phyloP scores from a whole-genome alignment of 2,888 invertebrate genomes.

The Cataglyphis altisquamis region DNA sequence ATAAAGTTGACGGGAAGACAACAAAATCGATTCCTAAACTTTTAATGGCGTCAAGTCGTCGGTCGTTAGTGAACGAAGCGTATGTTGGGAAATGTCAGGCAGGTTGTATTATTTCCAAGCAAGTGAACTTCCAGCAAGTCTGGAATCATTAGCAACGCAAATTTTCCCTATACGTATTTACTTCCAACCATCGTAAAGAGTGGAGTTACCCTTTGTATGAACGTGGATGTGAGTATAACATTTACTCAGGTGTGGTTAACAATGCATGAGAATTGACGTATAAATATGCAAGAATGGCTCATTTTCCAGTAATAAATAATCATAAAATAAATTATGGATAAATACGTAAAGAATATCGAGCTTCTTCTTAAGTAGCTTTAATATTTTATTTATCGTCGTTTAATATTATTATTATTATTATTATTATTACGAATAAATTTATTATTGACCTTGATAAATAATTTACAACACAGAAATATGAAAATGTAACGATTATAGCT shows the following conservation, averaged over 20 bases:
- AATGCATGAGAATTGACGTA: background rate
- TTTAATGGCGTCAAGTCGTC: constrained; percentile 60
- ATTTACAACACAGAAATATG: background rate
- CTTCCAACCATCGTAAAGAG: constrained; percentile 33
- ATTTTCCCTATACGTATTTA: constrained; percentile 44
- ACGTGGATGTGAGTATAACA: background rate
- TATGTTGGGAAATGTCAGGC: constrained; percentile 55
- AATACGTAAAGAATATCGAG: background rate
- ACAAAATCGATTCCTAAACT: constrained; percentile 51
- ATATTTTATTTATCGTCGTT: background rate
- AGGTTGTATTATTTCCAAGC: constrained; percentile 39
- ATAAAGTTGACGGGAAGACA: constrained; percentile 4
- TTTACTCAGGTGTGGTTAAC: constrained; percentile 2
- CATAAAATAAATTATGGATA: background rate
- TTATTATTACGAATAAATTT: constrained; percentile 12
- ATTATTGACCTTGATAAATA: background rate
- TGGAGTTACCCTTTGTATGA: constrained; percentile 32
- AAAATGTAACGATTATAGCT: background rate
- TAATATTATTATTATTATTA: background rate
- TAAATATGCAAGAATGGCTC: background rate
- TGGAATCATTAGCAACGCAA: constrained; percentile 45
- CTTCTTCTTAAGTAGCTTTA: background rate
- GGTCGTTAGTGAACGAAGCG: constrained; percentile 57
- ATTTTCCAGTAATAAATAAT: background rate
- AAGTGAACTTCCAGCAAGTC: constrained; percentile 30